These are phyloP conservation scores for Crossaster papposus DNA, from an alignment of 53 echinoderm and acorn worm genomes.

Conservation along the genomic window DNA sequence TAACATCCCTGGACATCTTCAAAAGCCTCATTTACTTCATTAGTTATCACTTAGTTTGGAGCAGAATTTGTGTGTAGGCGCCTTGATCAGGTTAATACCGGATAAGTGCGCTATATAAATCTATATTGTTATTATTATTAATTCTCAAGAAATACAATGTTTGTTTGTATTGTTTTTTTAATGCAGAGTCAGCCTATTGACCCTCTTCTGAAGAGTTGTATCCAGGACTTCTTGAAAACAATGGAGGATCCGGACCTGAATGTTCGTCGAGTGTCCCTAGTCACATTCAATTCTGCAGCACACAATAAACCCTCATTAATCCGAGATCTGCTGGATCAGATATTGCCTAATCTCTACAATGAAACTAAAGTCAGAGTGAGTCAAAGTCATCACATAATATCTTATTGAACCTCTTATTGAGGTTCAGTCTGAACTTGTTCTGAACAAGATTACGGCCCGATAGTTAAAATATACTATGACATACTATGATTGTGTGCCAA, in stretches of 20 bases:
- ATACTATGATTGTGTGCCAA: too few species aligned
- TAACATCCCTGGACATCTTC: too few species aligned
- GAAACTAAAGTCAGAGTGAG: conserved; percentile 99
- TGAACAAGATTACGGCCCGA: not conserved
- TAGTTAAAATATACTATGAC: too few species aligned
- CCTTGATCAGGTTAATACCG: too few species aligned
- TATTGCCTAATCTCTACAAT: conserved; percentile 91
- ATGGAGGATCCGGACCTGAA: conserved; percentile 97
- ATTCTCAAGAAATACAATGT: too few species aligned
- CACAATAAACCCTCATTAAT: conserved; percentile 98
- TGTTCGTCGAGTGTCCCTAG: conserved; percentile 89
- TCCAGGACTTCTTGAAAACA: conserved; percentile 93
- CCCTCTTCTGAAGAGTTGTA: conserved; percentile 88
- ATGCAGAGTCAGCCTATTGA: conserved; percentile 92
- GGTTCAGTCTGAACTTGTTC: not conserved
- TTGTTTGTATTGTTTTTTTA: not conserved
- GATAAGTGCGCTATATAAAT: too few species aligned
- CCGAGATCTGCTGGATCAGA: conserved; percentile 86
- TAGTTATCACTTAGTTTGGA: too few species aligned
- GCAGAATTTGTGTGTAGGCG: too few species aligned
- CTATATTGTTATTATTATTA: too few species aligned
- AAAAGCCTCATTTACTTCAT: too few species aligned
- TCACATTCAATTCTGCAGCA: conserved; percentile 98
- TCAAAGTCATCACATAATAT: too few species aligned
- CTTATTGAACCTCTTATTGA: too few species aligned